Percentiles rank a stretch among this genome's conserved stretches.
These are phyloP conservation scores for Leptopilina syphax DNA, from an alignment of 2,888 invertebrate genomes.

Conservation along the genomic window DNA sequence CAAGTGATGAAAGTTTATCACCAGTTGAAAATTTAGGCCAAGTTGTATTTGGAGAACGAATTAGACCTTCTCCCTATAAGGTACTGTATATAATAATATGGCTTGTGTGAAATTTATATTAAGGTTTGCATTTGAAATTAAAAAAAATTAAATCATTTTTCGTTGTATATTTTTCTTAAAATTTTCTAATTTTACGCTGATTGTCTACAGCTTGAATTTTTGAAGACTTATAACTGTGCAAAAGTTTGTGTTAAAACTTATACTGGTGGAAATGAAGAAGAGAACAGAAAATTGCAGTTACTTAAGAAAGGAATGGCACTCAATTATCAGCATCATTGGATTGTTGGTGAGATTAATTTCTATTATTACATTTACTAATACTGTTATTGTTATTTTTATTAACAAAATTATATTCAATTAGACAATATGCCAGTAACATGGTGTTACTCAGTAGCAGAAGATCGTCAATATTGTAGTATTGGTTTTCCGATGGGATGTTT, in stretches of 20 bases:
- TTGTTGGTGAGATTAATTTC: constrained; percentile 79
- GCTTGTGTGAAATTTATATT: constrained; percentile 41
- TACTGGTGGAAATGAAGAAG: constrained; percentile 81
- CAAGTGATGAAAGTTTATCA: constrained; percentile 83
- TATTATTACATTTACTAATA: neutral
- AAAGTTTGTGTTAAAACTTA: constrained; percentile 85
- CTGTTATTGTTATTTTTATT: neutral
- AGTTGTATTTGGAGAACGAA: constrained; percentile 99
- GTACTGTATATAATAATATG: constrained; percentile 75
- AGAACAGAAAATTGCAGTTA: constrained; percentile 85
- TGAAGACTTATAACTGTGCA: constrained; percentile 83
- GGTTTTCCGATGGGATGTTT: constrained; percentile 99
- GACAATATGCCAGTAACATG: constrained; percentile 99
- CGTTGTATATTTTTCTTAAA: too few species aligned
- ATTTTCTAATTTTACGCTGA: too few species aligned
- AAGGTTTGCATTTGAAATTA: too few species aligned
- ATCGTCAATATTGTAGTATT: constrained; percentile 90
- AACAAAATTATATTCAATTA: constrained; percentile 58
- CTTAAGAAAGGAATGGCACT: constrained; percentile 94
- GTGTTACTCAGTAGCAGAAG: constrained; percentile 89
- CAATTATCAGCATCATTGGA: constrained; percentile 99
- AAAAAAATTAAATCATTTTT: too few species aligned
- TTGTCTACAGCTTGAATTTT: constrained; percentile 82
- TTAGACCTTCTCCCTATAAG: constrained; percentile 94
- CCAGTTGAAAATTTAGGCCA: constrained; percentile 99